These are phyloP conservation scores for Drosophila limbata DNA, from an alignment of 2,888 invertebrate species.

Conservation along the genomic window DNA sequence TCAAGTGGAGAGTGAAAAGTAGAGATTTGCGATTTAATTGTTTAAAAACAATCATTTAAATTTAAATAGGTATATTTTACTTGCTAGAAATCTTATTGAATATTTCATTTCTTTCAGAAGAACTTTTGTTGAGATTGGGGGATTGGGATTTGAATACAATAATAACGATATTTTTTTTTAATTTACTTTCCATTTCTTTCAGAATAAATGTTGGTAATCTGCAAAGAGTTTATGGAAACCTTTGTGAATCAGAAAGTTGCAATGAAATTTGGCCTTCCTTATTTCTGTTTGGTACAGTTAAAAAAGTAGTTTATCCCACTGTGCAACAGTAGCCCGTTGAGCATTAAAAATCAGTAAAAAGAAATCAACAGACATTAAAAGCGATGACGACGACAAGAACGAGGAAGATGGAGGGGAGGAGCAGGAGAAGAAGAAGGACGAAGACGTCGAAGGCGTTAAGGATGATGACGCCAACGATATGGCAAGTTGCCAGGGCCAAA, in stretches of 20 bases:
- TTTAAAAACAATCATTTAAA: too few relatives aligned
- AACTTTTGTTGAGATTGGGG: too few relatives aligned
- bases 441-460: slow-evolving; percentile 50
- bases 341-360: slow-evolving; percentile 73
- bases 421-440: slow-evolving; percentile 20
- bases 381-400: slow-evolving; percentile 42
- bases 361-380: slow-evolving; percentile 75
- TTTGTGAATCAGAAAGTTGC: too few relatives aligned
- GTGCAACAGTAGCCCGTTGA: slow-evolving; percentile 45
- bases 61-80: too few relatives aligned
- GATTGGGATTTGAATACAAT: too few relatives aligned
- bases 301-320: slow-evolving; percentile 17
- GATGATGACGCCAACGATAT: slow-evolving; percentile 64
- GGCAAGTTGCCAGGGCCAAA: slow-evolving; percentile 64
- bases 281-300: background rate
- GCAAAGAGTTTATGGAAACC: background rate
- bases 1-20: background rate
- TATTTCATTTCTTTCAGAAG: too few relatives aligned
- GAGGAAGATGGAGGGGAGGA: slow-evolving; percentile 14
- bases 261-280: too few relatives aligned
- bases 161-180: too few relatives aligned
- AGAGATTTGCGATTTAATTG: background rate
- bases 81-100: too few relatives aligned
- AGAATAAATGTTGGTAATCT: too few relatives aligned
- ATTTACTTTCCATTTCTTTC: too few relatives aligned